Conservation (phyloP, 2,888 invertebrate species). For the Pristionchus fissidentatus region DNA sequence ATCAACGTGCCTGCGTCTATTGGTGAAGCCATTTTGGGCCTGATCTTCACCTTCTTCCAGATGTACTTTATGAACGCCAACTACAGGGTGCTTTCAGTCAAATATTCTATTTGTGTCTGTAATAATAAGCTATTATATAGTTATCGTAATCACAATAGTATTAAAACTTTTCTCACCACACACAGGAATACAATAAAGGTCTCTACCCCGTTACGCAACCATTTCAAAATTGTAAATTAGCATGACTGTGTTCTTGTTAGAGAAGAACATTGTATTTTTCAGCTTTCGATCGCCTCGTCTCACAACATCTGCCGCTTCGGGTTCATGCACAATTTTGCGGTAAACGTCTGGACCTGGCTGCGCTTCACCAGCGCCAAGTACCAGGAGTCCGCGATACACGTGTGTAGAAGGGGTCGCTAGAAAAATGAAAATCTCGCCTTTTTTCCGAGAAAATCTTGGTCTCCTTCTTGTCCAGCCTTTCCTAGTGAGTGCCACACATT, state of each 20-base stretch:
- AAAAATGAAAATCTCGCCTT: too few species aligned
- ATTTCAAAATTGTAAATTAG: too few species aligned
- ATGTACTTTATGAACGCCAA: slow-evolving; percentile 9
- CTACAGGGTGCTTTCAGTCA: slow-evolving; percentile 30
- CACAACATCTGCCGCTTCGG: slow-evolving; percentile 40
- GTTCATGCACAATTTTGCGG: slow-evolving; percentile 23
- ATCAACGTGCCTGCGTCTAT: neutral
- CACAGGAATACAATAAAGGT: too few species aligned
- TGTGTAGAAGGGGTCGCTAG: too few species aligned
- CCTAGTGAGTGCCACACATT: too few species aligned
- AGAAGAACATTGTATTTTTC: neutral
- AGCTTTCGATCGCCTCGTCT: neutral
- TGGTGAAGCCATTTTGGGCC: neutral
- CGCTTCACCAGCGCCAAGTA: neutral
- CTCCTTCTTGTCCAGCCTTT: too few species aligned
- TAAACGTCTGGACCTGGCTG: slow-evolving; percentile 32
- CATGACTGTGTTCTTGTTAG: too few species aligned
- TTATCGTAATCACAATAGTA: too few species aligned
- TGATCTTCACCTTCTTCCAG: slow-evolving; percentile 1
- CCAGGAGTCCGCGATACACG: neutral
- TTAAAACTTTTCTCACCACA: too few species aligned
- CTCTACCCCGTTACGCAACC: neutral
- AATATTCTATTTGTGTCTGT: neutral
- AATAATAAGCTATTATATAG: neutral
- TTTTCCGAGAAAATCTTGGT: too few species aligned